phyloP scores from a whole-genome alignment of 2,113 vertebrate genomes.

The Catharus fuscescens region DNA sequence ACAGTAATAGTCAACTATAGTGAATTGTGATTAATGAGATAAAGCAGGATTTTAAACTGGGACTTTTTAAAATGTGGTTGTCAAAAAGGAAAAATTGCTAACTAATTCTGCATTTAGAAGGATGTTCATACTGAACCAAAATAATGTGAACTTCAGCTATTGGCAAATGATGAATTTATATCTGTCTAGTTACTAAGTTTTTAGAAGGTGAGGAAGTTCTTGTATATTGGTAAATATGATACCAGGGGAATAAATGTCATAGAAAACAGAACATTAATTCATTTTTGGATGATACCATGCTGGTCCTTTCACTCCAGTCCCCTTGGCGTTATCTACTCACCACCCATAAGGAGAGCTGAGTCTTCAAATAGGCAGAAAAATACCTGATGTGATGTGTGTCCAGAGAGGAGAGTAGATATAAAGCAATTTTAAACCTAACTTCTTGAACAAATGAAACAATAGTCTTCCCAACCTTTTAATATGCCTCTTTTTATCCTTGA shows the following conservation, averaged over 20 bases:
- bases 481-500: not conserved
- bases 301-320: not conserved
- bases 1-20: not conserved
- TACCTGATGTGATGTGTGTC: not conserved
- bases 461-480: not conserved
- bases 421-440: not conserved
- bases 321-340: not conserved
- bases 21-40: not conserved
- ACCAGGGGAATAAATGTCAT: not conserved
- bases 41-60: not conserved
- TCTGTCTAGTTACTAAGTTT: not conserved
- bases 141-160: not conserved
- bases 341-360: not conserved
- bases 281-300: not conserved
- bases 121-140: not conserved
- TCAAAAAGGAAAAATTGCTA: not conserved
- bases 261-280: not conserved
- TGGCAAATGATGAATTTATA: not conserved
- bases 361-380: not conserved
- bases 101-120: not conserved
- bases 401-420: not conserved
- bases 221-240: not conserved
- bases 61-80: not conserved
- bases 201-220: not conserved
- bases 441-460: not conserved